Conservation (phyloP, 1,140 invertebrate species). For the Agrypnia vestita region DNA sequence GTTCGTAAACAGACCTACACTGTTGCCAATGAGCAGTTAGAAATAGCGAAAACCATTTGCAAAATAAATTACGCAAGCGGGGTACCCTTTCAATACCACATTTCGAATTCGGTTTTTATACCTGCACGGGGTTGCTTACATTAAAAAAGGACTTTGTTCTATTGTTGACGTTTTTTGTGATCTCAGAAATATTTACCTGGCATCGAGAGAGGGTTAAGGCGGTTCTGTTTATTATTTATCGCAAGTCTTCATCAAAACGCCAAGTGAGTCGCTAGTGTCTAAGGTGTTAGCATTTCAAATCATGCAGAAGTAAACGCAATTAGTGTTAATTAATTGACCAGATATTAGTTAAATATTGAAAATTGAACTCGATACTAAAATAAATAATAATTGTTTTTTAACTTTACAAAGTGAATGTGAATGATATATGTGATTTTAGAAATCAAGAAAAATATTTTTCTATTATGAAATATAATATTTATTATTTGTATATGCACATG, state of each 20-base stretch:
- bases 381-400: background rate
- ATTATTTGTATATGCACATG: too few species aligned
- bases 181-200: constrained; percentile 51
- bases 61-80: constrained; percentile 20
- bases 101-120: constrained; percentile 56
- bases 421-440: too few species aligned
- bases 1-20: too few species aligned
- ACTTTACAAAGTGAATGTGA: too few species aligned
- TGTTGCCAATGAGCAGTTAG: constrained; percentile 12
- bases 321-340: background rate
- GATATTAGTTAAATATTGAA: background rate
- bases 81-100: constrained; percentile 49
- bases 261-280: constrained; percentile 51
- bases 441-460: too few species aligned
- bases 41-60: constrained; percentile 17
- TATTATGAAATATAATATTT: too few species aligned
- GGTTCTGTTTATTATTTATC: constrained; percentile 52
- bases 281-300: constrained; percentile 18
- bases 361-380: background rate
- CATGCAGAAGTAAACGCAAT: background rate
- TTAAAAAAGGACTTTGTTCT: constrained; percentile 55
- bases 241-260: constrained; percentile 55
- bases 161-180: constrained; percentile 56
- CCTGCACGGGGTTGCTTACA: constrained; percentile 51
- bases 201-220: constrained; percentile 40